Evolutionary conservation across 1,140 invertebrate species (phyloP), one percentile per base, ranked within the genome.

Genomic region (Ectropis grisescens): DNA sequence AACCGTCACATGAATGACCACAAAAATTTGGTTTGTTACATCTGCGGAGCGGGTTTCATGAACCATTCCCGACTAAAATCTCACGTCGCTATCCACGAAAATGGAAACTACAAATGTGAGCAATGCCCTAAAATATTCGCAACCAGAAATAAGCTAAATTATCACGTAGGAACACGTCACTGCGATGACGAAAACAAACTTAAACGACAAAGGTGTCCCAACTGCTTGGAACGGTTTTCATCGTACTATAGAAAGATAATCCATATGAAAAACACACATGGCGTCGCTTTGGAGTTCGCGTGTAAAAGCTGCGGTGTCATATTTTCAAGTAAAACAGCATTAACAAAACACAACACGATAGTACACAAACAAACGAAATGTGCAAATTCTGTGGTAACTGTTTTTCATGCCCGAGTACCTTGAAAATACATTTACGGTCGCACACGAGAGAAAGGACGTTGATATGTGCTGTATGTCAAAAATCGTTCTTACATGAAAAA

Each of bases 371-470:
- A 19, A 83, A 82, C 41, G 85, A 85, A 25, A 80, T 83, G 12
- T 85, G 84, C 30, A 78, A 85, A 41, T 59, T 84, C 2, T 85
- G 84, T 33, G 80, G 80, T 1, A 85, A 85, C 45, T 78, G 82
- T 40, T 85, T 85, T 29, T 84, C 82, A 1, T n/a, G 83, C 84
- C 1, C 56, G 71, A 3, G 89, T 88, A 65, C 86, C 50, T 85
- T 65, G 62, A 91, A 82, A 85, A 93, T 84, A 58, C 91, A 93
- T 66, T 88, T 90, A 70, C 67, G 89, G 36, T 87, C 85, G 1
- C 88, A 90, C 47, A 88, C 87, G 0, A 88, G 88, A 0, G 89
- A 87, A 41, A 70, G 85, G n/a, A 85, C 84, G 9, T 88, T 87
- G 52, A 71, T 75, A 15, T 88, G 86, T 47, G 47, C 54, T 7